A percentile compares a stretch with the other conserved stretches of the same genome.
phyloP scores from a whole-genome alignment of 2,113 vertebrate genomes.

The Onychostruthus taczanowskii region DNA sequence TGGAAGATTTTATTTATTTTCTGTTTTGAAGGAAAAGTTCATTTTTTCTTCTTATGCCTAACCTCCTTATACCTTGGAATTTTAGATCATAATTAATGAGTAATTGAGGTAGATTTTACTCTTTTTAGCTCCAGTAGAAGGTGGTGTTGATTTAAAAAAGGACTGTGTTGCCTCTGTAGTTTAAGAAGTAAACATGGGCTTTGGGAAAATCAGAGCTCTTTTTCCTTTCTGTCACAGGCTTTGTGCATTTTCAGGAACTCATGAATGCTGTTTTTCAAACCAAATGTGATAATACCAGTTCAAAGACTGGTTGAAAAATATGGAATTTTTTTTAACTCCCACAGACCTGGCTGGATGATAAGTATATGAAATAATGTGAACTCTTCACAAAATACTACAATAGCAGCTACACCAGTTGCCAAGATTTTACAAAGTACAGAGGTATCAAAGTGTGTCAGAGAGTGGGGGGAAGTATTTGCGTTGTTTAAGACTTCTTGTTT shows the following conservation, averaged over 20 bases:
- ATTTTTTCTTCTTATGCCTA: neutral
- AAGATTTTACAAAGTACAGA: neutral
- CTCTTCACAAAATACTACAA: neutral
- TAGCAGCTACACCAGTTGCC: neutral
- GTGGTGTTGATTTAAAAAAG: neutral
- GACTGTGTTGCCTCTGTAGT: rapidly evolving
- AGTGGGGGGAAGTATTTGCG: neutral
- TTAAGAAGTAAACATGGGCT: neutral
- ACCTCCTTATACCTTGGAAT: neutral
- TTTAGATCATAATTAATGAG: neutral
- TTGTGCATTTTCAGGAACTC: neutral
- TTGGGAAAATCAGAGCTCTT: neutral
- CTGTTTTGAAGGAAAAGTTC: neutral
- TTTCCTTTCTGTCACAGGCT: neutral
- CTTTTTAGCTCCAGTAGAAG: neutral
- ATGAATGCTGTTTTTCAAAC: neutral
- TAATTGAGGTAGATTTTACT: neutral
- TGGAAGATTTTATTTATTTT: neutral
- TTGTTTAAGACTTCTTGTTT: neutral
- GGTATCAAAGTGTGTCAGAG: neutral
- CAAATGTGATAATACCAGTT: neutral
- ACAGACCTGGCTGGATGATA: neutral
- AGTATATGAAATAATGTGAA: neutral
- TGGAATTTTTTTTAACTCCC: neutral
- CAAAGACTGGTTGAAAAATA: neutral